These are phyloP conservation scores for Spodoptera picta DNA, from an alignment of 2,888 invertebrate species.

Conservation along the genomic window DNA sequence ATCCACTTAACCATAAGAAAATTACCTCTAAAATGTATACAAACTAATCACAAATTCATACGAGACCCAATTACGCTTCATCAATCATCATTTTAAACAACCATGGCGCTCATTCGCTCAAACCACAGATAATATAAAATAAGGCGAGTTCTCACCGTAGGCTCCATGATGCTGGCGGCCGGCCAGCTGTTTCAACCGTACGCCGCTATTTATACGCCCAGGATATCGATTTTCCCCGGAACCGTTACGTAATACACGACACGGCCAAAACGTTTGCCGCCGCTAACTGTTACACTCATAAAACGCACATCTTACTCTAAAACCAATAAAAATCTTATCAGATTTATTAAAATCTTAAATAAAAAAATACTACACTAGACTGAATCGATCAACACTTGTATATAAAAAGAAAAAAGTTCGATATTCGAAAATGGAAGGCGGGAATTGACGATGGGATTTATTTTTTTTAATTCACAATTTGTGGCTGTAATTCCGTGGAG, in stretches of 20 bases:
- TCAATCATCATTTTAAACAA: slow-evolving; percentile 22
- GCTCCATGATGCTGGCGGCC: slow-evolving; percentile 80
- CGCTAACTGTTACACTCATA: slow-evolving; percentile 73
- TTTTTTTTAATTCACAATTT: slow-evolving; percentile 64
- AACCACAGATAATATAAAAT: slow-evolving; percentile 41
- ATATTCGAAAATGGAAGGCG: slow-evolving; percentile 68
- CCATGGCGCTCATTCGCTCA: slow-evolving; percentile 14
- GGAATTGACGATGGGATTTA: slow-evolving; percentile 64
- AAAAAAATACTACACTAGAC: slow-evolving; percentile 26
- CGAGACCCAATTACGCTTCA: slow-evolving; percentile 3
- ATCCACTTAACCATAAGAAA: neutral
- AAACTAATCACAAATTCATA: neutral
- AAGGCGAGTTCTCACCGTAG: slow-evolving; percentile 74
- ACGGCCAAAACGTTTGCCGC: slow-evolving; percentile 74
- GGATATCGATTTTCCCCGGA: slow-evolving; percentile 86
- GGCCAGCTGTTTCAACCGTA: slow-evolving; percentile 85
- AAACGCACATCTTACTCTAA: slow-evolving; percentile 65
- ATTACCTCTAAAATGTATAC: neutral
- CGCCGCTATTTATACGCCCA: slow-evolving; percentile 85
- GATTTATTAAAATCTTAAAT: slow-evolving; percentile 29
- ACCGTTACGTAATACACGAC: slow-evolving; percentile 84
- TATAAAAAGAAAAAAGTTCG: slow-evolving; percentile 23
- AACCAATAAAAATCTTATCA: slow-evolving; percentile 53
- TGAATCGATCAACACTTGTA: slow-evolving; percentile 6
- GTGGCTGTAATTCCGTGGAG: slow-evolving; percentile 64